phyloP scores from a whole-genome alignment of 1,140 invertebrate genomes.

The Bombyx mandarina region DNA sequence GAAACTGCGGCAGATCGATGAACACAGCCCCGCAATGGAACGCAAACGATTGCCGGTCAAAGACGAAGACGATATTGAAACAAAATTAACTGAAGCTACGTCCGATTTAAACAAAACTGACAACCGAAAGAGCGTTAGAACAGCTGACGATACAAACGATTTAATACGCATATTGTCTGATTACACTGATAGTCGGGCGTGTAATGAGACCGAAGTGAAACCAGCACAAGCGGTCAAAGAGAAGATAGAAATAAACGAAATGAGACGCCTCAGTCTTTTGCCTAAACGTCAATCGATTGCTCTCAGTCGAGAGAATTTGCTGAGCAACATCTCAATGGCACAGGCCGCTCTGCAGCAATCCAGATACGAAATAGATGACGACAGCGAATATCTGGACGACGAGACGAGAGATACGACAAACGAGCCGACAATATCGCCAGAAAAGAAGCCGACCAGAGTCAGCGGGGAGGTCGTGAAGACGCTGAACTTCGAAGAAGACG shows the following conservation, averaged over 20 bases:
- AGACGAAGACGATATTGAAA: background rate
- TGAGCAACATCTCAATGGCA: slow-evolving; percentile 45
- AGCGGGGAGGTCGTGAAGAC: slow-evolving; percentile 49
- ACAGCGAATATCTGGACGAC: slow-evolving; percentile 26
- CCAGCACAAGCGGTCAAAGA: slow-evolving; percentile 11
- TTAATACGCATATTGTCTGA: slow-evolving; percentile 46
- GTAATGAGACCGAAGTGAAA: slow-evolving; percentile 6
- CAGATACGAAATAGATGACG: slow-evolving; percentile 21
- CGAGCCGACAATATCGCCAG: slow-evolving; percentile 9
- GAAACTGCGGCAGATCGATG: too few relatives aligned
- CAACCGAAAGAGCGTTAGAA: slow-evolving; percentile 17
- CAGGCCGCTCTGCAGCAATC: slow-evolving; percentile 34
- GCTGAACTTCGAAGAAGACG: slow-evolving; percentile 45
- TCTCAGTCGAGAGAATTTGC: slow-evolving; percentile 40
- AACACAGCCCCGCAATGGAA: too few relatives aligned
- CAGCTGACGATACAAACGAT: slow-evolving; percentile 45
- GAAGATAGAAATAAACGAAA: slow-evolving; percentile 17
- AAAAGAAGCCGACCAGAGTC: slow-evolving; percentile 24
- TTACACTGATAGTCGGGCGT: slow-evolving; percentile 31
- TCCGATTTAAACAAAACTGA: background rate
- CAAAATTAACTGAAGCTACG: slow-evolving; percentile 12
- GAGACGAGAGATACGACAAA: slow-evolving; percentile 10
- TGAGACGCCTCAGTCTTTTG: slow-evolving; percentile 24
- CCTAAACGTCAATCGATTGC: slow-evolving; percentile 33
- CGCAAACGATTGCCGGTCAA: too few relatives aligned